Evolutionary conservation across 1,140 invertebrate genomes (phyloP), one percentile per base, ranked within the genome.

Genomic region (Babylonia areolata): DNA sequence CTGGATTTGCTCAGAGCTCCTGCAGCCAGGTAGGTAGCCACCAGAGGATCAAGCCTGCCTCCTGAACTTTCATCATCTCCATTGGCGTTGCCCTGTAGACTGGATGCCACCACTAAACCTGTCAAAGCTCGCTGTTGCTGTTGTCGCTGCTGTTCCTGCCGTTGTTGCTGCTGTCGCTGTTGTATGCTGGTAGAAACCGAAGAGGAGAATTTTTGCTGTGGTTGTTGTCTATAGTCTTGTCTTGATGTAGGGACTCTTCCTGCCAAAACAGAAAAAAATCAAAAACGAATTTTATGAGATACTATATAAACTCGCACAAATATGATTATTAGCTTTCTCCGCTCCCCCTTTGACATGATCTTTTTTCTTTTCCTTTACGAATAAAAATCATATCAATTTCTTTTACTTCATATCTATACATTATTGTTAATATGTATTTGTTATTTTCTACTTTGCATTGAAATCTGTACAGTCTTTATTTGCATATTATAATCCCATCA

Each of bases 141-240:
- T 0, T 17, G 31, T 35, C 23, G 2, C 54, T 75, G 73, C 33
- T 42, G 42, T 28, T 58, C 46, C 37, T 64, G 54, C 20, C 6
- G 54, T 33, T 83, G 54, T 54, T 28, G 54, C 35, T 83, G 58
- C 54, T 83, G 58, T 51, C 46, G 42, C 42, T 46, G 42, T 9
- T 51, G 46, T 9, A 17, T 51, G 9, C 17, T 51, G 46, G 46
- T 12, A 17, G 2, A 51, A 15, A 17, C 9, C 9, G 9, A 17
- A 51, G 46, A 3, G 9, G 17, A 51, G 5, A 46, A 2, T 51
- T 51, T 0, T 17, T 51, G 46, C 46, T 51, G 58, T n/a, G 20
- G 58, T 2, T 5, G 46, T 20, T 77, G 73, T 37, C 15, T 77
- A 31, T 2, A 28, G 73, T 77, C 35, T 0, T 31, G 5, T 77